Percentiles rank a stretch among this genome's conserved stretches.
phyloP scores from a whole-genome alignment of 2,797 vertebrate genomes.

The Avahi laniger region DNA sequence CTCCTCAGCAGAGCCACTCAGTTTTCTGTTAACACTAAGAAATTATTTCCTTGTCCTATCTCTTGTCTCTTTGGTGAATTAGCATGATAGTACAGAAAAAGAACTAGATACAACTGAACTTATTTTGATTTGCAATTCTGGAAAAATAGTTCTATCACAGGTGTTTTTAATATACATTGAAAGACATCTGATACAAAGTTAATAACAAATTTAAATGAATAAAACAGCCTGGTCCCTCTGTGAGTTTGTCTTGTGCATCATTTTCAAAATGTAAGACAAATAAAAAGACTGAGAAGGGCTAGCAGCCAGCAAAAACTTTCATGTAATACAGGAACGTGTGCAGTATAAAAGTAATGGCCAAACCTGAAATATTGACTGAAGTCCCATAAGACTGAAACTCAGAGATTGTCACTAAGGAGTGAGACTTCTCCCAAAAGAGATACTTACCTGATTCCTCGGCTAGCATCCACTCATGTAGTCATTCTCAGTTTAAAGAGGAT shows the following conservation, averaged over 20 bases:
- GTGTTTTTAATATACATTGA: constrained; percentile 45
- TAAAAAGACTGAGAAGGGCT: constrained; percentile 16
- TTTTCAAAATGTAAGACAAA: constrained; percentile 31
- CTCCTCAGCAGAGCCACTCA: neutral
- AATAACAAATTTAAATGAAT: constrained; percentile 46
- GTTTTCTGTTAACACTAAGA: neutral
- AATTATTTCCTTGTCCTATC: neutral
- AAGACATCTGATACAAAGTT: constrained; percentile 23
- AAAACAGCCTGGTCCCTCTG: neutral
- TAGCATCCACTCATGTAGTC: neutral
- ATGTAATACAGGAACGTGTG: neutral
- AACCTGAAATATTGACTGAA: neutral
- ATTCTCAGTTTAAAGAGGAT: neutral
- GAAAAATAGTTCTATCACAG: neutral
- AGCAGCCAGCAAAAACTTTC: neutral
- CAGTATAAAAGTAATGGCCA: neutral
- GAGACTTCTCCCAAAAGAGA: neutral
- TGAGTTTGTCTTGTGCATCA: neutral
- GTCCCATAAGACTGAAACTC: neutral
- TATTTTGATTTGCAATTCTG: constrained; percentile 40
- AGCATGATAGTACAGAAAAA: neutral
- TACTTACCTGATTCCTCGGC: neutral
- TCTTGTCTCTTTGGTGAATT: neutral
- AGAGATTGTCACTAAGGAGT: neutral
- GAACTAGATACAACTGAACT: constrained; percentile 9